Percentiles rank a stretch among this genome's conserved stretches.
Evolutionary conservation across 2,888 invertebrate genomes (phyloP).

Genomic region (Cerceris rybyensis): DNA sequence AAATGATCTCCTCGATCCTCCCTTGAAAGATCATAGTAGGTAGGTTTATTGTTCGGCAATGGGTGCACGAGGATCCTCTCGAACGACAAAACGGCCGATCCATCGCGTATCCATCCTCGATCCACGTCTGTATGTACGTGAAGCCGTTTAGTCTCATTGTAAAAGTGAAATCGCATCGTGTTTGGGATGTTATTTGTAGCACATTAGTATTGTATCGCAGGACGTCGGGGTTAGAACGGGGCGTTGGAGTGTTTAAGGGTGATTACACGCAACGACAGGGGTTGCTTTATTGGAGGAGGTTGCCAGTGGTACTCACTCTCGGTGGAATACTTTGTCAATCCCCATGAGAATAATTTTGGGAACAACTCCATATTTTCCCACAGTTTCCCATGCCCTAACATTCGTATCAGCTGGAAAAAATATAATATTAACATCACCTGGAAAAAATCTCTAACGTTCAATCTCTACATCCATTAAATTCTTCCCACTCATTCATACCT

Average conservation of each 20-base stretch:
- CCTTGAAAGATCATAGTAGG: slow-evolving; percentile 36
- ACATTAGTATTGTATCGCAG: slow-evolving; percentile 81
- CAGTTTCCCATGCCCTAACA: not conserved
- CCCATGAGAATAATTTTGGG: not conserved
- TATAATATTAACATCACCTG: too few species aligned
- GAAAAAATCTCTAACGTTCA: too few species aligned
- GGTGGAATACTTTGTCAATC: not conserved
- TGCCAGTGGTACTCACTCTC: slow-evolving; percentile 75
- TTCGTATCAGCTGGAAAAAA: too few species aligned
- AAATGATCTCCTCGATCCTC: slow-evolving; percentile 25
- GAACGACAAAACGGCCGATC: slow-evolving; percentile 59
- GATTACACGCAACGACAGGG: slow-evolving; percentile 81
- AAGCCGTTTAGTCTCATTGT: slow-evolving; percentile 72
- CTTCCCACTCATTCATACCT: too few species aligned
- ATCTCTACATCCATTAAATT: too few species aligned
- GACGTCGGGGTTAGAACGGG: slow-evolving; percentile 72
- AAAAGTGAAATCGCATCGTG: slow-evolving; percentile 79
- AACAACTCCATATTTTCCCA: not conserved
- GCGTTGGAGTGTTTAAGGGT: slow-evolving; percentile 81
- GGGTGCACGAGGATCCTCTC: slow-evolving; percentile 59
- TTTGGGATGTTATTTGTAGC: slow-evolving; percentile 81
- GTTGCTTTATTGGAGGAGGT: slow-evolving; percentile 80
- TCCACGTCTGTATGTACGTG: slow-evolving; percentile 39
- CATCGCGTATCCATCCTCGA: slow-evolving; percentile 54
- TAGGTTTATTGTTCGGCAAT: slow-evolving; percentile 50